Evolutionary conservation across 1,140 invertebrate species (phyloP), one percentile per base, ranked within the genome.

Genomic region (Zaprionus vittiger): DNA sequence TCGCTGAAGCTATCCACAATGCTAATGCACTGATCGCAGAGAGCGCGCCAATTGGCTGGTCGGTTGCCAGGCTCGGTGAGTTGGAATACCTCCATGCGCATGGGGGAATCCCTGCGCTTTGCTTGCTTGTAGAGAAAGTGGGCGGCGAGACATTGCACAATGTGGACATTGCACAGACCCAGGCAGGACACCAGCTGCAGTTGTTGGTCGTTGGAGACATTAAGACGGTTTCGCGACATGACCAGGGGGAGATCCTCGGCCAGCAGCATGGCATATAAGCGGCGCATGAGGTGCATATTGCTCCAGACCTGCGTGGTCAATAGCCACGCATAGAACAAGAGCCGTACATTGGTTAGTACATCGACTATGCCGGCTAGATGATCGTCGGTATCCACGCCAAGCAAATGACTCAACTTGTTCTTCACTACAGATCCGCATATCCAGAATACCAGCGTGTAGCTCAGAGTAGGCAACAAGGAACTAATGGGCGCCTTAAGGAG

Each of bases 21-120:
- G 37, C 83, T 87, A 4, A 96, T 80, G 85, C 95, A 95, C 77
- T 94, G 94, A 75, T 95, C 93, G 12, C 95, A 93, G 5, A 97
- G 86, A 64, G 94, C 94, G 79, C 96, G 97, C 96, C 96, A 97
- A 77, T 96, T 96, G 73, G 96, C 95, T 2, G 96, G 96, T 92
- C 97, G 96, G 57, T 86, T 89, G 12, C 91, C 92, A 56, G 96
- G 96, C 83, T 96, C 95, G 61, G 96, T 97, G 0, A 97, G 91
- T 14, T 94, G 94, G 82, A 96, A 97, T 22, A 97, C 93, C 61
- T 94, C 84, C 44, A 91, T 71, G 71, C 96, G 94, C 73, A 96
- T 49, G 6, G 34, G 4, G 0, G 72, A 74, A 34, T 75, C 38
- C 4, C 67, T 73, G 4, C 72, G 66, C 28, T 44, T 47, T 0